Evolutionary conservation across 2,113 vertebrate genomes (phyloP).

Genomic region (Burhinus bistriatus): DNA sequence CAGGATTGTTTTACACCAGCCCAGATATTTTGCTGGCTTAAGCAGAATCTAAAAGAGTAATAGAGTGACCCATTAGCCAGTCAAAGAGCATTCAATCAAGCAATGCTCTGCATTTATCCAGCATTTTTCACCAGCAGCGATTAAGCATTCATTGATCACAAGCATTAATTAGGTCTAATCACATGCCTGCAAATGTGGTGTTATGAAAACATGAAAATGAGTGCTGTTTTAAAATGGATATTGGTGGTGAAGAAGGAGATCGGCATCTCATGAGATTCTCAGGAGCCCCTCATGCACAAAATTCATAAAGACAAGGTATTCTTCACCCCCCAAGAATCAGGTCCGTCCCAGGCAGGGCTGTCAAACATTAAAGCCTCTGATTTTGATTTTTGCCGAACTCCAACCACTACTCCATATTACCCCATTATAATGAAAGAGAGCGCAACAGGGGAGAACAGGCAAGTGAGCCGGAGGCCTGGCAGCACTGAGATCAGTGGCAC

Average conservation of each 20-base stretch:
- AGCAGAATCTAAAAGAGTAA: slow-evolving; percentile 24
- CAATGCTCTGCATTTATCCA: background rate
- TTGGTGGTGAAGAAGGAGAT: background rate
- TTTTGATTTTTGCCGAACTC: background rate
- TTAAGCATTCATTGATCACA: slow-evolving; percentile 46
- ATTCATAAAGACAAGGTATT: background rate
- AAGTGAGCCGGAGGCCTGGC: background rate
- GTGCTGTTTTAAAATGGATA: background rate
- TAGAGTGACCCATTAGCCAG: background rate
- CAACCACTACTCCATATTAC: background rate
- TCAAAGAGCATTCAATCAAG: background rate
- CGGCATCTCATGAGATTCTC: background rate
- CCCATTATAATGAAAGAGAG: background rate
- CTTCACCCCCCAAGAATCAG: background rate
- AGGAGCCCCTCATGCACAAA: background rate
- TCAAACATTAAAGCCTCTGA: background rate
- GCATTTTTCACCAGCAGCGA: background rate
- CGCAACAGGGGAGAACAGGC: background rate
- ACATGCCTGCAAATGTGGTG: background rate
- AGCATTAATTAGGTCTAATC: slow-evolving; percentile 44
- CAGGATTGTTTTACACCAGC: slow-evolving; percentile 46
- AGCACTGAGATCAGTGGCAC: background rate
- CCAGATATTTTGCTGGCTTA: slow-evolving; percentile 46
- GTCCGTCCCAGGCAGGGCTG: background rate
- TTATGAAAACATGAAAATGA: slow-evolving; percentile 1